Conservation (phyloP, 2,797 vertebrate species). For the Acanthiza pusilla region DNA sequence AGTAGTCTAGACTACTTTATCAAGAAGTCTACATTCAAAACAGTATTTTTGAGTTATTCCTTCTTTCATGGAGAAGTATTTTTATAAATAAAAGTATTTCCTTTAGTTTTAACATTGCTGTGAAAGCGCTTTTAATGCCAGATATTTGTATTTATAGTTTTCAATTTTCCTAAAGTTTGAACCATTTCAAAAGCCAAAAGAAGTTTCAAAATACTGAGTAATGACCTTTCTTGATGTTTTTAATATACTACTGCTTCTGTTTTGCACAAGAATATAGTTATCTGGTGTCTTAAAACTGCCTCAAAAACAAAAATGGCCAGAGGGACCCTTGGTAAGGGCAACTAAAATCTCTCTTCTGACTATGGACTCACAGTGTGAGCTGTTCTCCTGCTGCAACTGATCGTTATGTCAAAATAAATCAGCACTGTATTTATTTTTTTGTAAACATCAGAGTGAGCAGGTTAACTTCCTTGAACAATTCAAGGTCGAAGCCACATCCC, state of each 20-base stretch:
- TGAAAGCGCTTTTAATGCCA: background rate
- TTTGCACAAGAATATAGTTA: background rate
- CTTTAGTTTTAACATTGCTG: background rate
- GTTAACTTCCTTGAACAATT: background rate
- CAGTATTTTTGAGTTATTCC: background rate
- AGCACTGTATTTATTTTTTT: background rate
- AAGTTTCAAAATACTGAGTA: background rate
- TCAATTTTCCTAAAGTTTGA: background rate
- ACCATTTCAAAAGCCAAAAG: background rate
- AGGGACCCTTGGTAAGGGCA: background rate
- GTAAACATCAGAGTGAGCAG: background rate
- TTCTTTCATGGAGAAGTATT: background rate
- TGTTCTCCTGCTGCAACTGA: background rate
- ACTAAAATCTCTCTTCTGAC: background rate
- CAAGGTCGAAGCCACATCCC: background rate
- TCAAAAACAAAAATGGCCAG: background rate
- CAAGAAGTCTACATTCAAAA: background rate
- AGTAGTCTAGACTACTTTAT: background rate
- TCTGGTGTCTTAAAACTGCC: background rate
- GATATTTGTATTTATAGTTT: background rate
- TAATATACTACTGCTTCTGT: background rate
- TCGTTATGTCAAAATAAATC: background rate
- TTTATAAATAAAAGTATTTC: background rate
- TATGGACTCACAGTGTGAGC: rapidly evolving
- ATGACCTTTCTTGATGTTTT: background rate